Evolutionary conservation across 2,797 vertebrate genomes (phyloP).

Genomic region (Crenuchus spilurus): DNA sequence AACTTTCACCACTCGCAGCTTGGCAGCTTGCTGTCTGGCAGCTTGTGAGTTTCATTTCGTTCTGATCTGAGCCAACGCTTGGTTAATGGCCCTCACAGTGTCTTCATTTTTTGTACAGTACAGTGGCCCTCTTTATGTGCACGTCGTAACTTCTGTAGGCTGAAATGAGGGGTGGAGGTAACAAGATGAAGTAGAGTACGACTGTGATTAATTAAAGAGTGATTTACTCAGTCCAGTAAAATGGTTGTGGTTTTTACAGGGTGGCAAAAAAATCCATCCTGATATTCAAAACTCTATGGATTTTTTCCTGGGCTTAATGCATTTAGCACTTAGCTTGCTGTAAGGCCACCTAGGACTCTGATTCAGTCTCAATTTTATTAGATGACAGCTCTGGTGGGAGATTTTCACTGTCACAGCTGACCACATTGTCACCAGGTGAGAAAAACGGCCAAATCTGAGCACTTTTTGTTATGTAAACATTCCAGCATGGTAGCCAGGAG

Average conservation of each 20-base stretch:
- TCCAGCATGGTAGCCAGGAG: neutral
- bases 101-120: slow-evolving; percentile 10
- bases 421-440: neutral
- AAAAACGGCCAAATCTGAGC: neutral
- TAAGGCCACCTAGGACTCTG: neutral
- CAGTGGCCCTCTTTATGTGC: neutral
- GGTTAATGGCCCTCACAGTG: slow-evolving; percentile 9
- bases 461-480: neutral
- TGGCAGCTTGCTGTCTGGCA: neutral
- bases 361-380: neutral
- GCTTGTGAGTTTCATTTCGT: slow-evolving; percentile 1
- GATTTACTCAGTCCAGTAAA: neutral
- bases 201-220: slow-evolving; percentile 13
- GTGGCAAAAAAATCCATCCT: neutral
- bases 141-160: neutral
- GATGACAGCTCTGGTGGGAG: neutral
- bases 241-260: neutral
- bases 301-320: neutral
- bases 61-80: neutral
- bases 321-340: neutral
- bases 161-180: slow-evolving; percentile 3
- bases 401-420: neutral
- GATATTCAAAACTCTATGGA: neutral
- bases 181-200: neutral
- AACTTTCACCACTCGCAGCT: neutral